Evolutionary conservation across 1,140 invertebrate species (phyloP), one percentile per base, ranked within the genome.

Genomic region (Drosophila pallidifrons): DNA sequence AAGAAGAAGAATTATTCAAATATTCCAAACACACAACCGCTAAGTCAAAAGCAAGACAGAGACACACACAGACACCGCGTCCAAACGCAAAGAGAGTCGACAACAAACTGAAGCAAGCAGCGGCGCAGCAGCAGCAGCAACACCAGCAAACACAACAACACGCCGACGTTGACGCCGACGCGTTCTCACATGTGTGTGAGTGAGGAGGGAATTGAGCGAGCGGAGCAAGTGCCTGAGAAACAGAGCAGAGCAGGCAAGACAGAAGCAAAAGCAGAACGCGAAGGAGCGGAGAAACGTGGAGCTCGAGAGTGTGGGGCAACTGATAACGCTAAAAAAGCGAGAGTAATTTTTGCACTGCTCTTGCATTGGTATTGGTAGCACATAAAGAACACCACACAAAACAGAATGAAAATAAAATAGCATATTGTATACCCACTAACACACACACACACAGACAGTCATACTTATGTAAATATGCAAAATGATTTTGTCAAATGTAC

Each of bases 261-360:
- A 38, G 51, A 72, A 72, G 46, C 41, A 68, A 58, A 65, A 74
- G 47, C 30, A 52, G 49, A 63, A 61, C 32, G 32, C 32, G 51
- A 55, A 61, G 61, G 64, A 69, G 64, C 59, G 28, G 38, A 25
- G 46, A 25, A 72, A 28, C 63, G 54, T 59, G 35, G 69, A 65
- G 67, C 61, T 46, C 32, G 32, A 30, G 57, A 54, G 64, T 65
- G 43, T 55, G 28, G 47, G 28, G 47, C 75, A 68, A 87, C 77
- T 87, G 82, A 87, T 87, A 87, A 87, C 79, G 70, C 79, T 63
- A 77, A 83, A 77, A 76, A 87, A 86, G 64, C 79, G 83, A 88
- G 83, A 87, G 82, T 86, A 64, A 66, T 66, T 69, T 73, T 76
- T 52, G 64, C 66, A 35, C 52, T 59, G 25, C 10, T 45, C 30